These are phyloP conservation scores for Caenorhabditis brenneri DNA, from an alignment of 1,140 invertebrate species.

Conservation along the genomic window DNA sequence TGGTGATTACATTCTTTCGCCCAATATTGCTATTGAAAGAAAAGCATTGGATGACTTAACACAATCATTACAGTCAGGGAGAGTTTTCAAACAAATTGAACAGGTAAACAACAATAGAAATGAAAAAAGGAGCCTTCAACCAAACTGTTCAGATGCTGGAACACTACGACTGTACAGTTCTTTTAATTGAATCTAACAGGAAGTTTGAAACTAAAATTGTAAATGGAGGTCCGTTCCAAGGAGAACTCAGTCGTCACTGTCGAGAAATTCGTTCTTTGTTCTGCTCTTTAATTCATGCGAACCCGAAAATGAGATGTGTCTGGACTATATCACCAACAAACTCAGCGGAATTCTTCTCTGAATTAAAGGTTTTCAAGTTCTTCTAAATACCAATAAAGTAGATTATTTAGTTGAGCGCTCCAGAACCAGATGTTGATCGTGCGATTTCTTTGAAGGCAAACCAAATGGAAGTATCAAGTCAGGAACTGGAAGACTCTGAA, in stretches of 20 bases:
- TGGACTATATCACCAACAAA: constrained; percentile 62
- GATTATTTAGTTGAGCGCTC: constrained; percentile 58
- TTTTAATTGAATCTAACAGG: constrained; percentile 67
- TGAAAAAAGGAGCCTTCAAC: not conserved
- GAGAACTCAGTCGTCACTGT: constrained; percentile 62
- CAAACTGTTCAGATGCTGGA: constrained; percentile 62
- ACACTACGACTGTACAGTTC: constrained; percentile 62
- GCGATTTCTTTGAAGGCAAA: constrained; percentile 59
- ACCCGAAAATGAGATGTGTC: constrained; percentile 60
- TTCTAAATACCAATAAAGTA: not conserved
- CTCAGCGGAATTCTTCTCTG: constrained; percentile 68
- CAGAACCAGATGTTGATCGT: constrained; percentile 61
- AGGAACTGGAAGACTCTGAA: not conserved
- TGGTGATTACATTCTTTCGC: constrained; percentile 90
- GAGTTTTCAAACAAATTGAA: constrained; percentile 90
- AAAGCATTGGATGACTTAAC: constrained; percentile 97
- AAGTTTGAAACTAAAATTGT: constrained; percentile 63
- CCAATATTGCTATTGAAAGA: constrained; percentile 92
- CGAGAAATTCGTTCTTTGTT: constrained; percentile 66
- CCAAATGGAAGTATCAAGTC: constrained; percentile 48
- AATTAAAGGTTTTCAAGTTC: constrained; percentile 62
- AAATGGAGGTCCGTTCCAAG: constrained; percentile 56
- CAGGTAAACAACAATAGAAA: constrained; percentile 57
- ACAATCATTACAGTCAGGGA: constrained; percentile 89
- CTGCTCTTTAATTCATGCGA: constrained; percentile 59